Conservation (phyloP, 1,140 invertebrate genomes). For the Popillia japonica region DNA sequence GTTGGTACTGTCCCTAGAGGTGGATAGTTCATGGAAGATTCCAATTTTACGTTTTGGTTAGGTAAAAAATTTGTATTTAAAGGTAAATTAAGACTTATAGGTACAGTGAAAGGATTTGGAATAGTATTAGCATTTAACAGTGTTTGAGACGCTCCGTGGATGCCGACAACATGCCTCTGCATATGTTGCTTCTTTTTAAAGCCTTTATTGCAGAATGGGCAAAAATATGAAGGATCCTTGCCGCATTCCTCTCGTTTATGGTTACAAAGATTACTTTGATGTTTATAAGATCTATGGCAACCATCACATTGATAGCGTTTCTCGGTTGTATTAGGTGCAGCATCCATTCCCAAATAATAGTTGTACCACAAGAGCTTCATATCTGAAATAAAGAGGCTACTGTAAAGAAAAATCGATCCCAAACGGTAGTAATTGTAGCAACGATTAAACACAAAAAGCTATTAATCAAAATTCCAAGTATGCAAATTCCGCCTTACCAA, state of each 20-base stretch:
- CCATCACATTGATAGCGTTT: conserved; percentile 50
- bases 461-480: too few species aligned
- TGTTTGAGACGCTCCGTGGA: conserved; percentile 60
- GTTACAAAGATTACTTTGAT: conserved; percentile 52
- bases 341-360: conserved; percentile 16
- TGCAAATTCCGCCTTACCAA: too few species aligned
- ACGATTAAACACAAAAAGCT: too few species aligned
- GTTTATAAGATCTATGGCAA: conserved; percentile 54
- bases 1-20: not conserved
- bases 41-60: not conserved
- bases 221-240: conserved; percentile 57
- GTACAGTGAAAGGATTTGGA: not conserved
- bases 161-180: conserved; percentile 60
- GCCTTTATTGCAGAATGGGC: conserved; percentile 72
- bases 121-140: conserved; percentile 61
- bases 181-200: conserved; percentile 69
- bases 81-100: not conserved
- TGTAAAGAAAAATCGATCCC: not conserved
- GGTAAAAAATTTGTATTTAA: not conserved
- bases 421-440: too few species aligned
- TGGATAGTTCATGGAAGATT: not conserved
- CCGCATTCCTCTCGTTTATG: conserved; percentile 56
- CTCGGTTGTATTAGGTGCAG: not conserved
- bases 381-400: conserved; percentile 25
- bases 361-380: conserved; percentile 26